These are phyloP conservation scores for Sebastes schlegelii DNA, from an alignment of 2,113 vertebrate species.

Conservation along the genomic window DNA sequence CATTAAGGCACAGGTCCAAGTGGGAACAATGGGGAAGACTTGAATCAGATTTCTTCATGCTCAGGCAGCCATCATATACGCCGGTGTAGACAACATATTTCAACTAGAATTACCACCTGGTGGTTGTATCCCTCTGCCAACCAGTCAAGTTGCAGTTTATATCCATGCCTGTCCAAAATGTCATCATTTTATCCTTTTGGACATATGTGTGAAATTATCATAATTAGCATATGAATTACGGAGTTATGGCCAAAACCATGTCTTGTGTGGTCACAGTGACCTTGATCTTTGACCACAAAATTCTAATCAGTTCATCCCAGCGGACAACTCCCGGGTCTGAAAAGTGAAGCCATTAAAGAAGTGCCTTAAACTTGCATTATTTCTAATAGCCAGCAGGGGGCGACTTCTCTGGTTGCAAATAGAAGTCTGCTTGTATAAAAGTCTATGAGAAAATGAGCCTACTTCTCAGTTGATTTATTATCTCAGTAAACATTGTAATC, in stretches of 20 bases:
- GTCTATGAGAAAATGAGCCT: no score
- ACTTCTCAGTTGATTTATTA: no score
- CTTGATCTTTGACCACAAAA: background rate
- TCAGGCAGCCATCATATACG: background rate
- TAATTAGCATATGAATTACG: background rate
- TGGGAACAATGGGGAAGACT: constrained; percentile 1
- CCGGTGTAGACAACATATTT: background rate
- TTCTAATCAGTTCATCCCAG: background rate
- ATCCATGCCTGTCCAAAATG: background rate
- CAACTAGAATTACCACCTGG: background rate
- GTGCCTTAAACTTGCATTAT: no score
- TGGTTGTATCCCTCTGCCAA: background rate
- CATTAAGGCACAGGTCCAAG: constrained; percentile 9
- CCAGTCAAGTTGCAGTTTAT: background rate
- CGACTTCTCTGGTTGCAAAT: no score
- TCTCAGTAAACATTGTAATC: no score
- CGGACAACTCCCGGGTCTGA: no score
- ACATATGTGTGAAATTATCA: background rate
- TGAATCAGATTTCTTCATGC: constrained; percentile 17
- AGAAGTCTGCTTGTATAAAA: no score
- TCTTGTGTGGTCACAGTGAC: background rate
- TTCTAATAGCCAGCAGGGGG: no score
- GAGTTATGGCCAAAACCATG: background rate
- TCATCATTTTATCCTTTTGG: background rate
- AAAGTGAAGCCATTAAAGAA: no score